Evolutionary conservation across 1,140 invertebrate genomes (phyloP), one percentile per base, ranked within the genome.

Genomic region (Sinonovacula constricta): DNA sequence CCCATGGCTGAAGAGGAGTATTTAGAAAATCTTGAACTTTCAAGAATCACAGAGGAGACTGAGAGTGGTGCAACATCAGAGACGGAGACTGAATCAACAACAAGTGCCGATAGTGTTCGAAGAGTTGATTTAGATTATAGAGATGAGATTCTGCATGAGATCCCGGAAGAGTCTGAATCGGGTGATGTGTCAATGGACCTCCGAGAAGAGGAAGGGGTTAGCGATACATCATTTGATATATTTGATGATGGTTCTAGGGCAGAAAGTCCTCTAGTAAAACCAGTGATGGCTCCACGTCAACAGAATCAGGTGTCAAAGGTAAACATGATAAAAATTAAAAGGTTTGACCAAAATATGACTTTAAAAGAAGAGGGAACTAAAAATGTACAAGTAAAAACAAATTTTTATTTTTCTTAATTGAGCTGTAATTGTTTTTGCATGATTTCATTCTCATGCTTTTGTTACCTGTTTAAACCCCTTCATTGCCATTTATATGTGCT

Each of bases 21-120:
- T 39, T n/a, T 30, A 22, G 65, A 67, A 24, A 65, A 75, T 36
- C 14, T 53, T 51, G 56, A 79, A 66, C 45, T 74, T 15, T 57
- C 51, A 53, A 63, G 63, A 62, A 75, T 63, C 26, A 65, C 57
- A 30, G 68, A 70, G 65, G 75, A 81, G 51, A 36, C 71, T 33
- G 72, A 78, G 33, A 71, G 67, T 36, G 81, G 68, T 70, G 83
- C 81, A 59, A 77, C 53, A 18, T 68, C 22, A 33, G 62, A 66
- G 24, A 33, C 62, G 14, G 54, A 63, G 0, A 34, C 45, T 66
- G 60, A 54, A 1, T 74, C 70, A 18, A 65, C 72, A 33, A 45
- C 62, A 12, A 76, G 72, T 67, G 72, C 63, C 24, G 72, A 76
- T 10, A 76, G 72, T 67, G 72, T 76, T 7, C 56, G 72, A 59